Evolutionary conservation across 1,140 invertebrate species (phyloP).

Genomic region (Drosophila saltans): DNA sequence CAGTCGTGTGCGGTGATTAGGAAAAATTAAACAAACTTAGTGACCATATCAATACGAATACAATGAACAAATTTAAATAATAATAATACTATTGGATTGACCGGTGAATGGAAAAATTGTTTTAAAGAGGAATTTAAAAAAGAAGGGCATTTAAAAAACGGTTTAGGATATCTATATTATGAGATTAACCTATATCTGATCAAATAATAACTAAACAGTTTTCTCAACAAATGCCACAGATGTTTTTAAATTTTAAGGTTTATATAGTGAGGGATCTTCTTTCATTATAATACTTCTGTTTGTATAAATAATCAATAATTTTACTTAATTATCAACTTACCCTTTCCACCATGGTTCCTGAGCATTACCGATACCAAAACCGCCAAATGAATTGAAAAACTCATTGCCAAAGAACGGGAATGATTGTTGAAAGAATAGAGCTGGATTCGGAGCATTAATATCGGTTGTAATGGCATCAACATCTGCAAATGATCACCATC

Average conservation of each 20-base stretch:
- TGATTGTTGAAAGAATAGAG: slow-evolving; percentile 76
- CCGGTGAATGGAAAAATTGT: background rate
- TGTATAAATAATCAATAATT: background rate
- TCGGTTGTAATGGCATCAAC: slow-evolving; percentile 71
- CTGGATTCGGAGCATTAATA: slow-evolving; percentile 69
- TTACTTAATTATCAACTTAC: slow-evolving; percentile 68
- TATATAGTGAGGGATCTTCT: no score
- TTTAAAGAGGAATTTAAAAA: background rate
- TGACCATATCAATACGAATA: slow-evolving; percentile 44
- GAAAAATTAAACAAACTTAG: slow-evolving; percentile 57
- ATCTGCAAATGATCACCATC: slow-evolving; percentile 39
- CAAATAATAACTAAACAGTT: no score
- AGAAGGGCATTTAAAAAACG: background rate
- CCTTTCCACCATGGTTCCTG: slow-evolving; percentile 84
- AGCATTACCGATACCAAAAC: slow-evolving; percentile 67
- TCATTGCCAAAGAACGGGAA: slow-evolving; percentile 82
- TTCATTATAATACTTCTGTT: no score
- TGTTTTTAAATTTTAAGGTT: no score
- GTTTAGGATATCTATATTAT: no score
- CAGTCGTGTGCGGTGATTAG: slow-evolving; percentile 62
- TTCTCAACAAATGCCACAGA: no score
- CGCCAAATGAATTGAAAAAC: slow-evolving; percentile 76
- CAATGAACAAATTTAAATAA: slow-evolving; percentile 7
- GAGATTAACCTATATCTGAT: no score
- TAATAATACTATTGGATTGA: background rate